A percentile compares a stretch with the other conserved stretches of the same genome.
phyloP scores from a whole-genome alignment of 2,888 invertebrate genomes.

The Noctua pronuba region DNA sequence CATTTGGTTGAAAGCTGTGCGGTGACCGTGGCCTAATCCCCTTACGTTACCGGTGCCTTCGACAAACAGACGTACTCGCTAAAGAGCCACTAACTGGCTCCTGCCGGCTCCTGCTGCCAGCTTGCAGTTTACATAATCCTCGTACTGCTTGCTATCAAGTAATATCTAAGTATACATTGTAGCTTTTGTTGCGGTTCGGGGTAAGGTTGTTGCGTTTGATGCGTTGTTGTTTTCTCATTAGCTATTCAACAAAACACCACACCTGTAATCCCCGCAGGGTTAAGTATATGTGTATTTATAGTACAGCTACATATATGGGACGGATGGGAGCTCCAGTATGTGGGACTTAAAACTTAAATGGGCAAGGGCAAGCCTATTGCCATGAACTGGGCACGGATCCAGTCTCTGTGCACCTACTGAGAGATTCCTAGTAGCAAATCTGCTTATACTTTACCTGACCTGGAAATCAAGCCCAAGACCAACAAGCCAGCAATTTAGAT shows the following conservation, averaged over 20 bases:
- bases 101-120: constrained; percentile 44
- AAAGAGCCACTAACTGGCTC: constrained; percentile 72
- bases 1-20: constrained; percentile 56
- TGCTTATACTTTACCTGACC: neutral
- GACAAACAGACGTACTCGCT: constrained; percentile 63
- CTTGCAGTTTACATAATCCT: constrained; percentile 74
- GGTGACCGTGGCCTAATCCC: constrained; percentile 46
- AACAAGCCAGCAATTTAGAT: neutral
- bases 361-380: neutral
- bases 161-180: constrained; percentile 52
- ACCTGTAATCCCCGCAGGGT: neutral
- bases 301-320: neutral
- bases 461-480: neutral
- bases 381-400: neutral
- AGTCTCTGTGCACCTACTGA: neutral
- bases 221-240: neutral
- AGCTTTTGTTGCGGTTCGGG: constrained; percentile 28
- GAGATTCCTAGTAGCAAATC: neutral
- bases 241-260: neutral
- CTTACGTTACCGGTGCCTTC: constrained; percentile 43
- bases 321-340: too few species aligned
- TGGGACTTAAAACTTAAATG: too few species aligned
- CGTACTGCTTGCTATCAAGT: constrained; percentile 55
- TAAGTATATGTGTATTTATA: neutral
- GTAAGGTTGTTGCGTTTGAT: constrained; percentile 12